These are phyloP conservation scores for Myripristis jacobus DNA, from an alignment of 2,797 vertebrate species.

Conservation along the genomic window DNA sequence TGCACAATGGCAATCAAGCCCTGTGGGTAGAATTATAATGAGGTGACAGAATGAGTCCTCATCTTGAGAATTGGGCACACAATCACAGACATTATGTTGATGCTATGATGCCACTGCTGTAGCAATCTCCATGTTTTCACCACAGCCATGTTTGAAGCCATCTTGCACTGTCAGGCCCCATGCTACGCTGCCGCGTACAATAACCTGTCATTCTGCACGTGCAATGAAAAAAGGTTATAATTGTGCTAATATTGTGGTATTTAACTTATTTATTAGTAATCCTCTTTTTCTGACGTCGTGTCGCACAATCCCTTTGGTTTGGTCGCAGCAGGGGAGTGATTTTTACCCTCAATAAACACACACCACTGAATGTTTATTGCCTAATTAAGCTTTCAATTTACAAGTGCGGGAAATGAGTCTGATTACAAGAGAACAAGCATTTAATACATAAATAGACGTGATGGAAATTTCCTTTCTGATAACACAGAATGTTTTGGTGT, in stretches of 20 bases:
- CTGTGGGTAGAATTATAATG: slow-evolving; percentile 46
- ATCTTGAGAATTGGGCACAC: slow-evolving; percentile 19
- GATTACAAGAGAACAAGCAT: slow-evolving; percentile 46
- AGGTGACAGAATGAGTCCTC: slow-evolving; percentile 31
- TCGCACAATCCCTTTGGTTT: slow-evolving; percentile 14
- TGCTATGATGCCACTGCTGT: slow-evolving; percentile 1
- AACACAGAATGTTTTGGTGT: slow-evolving; percentile 15
- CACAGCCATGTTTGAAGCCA: not conserved
- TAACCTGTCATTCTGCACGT: not conserved
- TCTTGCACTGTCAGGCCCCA: not conserved
- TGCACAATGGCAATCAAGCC: slow-evolving; percentile 28
- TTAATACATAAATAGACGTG: slow-evolving; percentile 26
- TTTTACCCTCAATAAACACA: slow-evolving; percentile 38
- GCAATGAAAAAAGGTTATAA: not conserved
- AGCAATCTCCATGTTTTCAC: slow-evolving; percentile 16
- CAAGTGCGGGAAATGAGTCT: slow-evolving; percentile 54
- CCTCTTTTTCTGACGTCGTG: slow-evolving; percentile 1
- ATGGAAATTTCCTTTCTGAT: slow-evolving; percentile 38
- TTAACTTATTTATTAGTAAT: slow-evolving; percentile 32
- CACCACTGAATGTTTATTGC: slow-evolving; percentile 14
- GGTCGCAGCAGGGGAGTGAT: slow-evolving; percentile 36
- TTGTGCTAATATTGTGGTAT: slow-evolving; percentile 8
- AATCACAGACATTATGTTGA: slow-evolving; percentile 10
- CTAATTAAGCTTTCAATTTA: slow-evolving; percentile 58
- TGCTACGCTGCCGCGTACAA: not conserved